phyloP scores from a whole-genome alignment of 1,140 invertebrate genomes.

The Atta cephalotes region DNA sequence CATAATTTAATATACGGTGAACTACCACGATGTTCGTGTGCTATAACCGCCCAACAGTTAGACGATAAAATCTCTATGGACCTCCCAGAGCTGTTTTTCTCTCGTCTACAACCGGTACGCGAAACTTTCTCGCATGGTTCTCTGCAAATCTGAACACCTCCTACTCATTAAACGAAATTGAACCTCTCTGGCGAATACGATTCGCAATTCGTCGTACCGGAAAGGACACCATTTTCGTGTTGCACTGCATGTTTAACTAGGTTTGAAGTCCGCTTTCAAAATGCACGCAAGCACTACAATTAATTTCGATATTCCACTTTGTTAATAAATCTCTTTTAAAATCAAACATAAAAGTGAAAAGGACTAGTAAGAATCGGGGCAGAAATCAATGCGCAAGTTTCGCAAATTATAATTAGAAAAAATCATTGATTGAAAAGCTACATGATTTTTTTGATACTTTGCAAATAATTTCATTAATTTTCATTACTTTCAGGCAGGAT shows the following conservation, averaged over 20 bases:
- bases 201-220: constrained; percentile 3
- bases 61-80: constrained; percentile 71
- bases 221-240: constrained; percentile 18
- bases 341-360: too few relatives aligned
- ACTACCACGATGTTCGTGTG: constrained; percentile 55
- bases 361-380: too few relatives aligned
- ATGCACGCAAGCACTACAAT: background rate
- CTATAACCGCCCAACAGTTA: constrained; percentile 71
- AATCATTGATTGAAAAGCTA: too few relatives aligned
- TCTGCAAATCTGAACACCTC: constrained; percentile 70
- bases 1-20: constrained; percentile 50
- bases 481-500: background rate
- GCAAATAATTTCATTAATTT: background rate
- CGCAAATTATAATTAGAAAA: too few relatives aligned
- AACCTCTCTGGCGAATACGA: constrained; percentile 32
- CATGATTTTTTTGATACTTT: background rate
- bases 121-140: constrained; percentile 56
- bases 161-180: constrained; percentile 68
- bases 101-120: constrained; percentile 35
- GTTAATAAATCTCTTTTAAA: background rate
- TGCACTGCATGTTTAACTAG: constrained; percentile 10
- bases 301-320: constrained; percentile 1
- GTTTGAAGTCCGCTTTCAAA: constrained; percentile 24
- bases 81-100: constrained; percentile 70
- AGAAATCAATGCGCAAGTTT: too few relatives aligned